phyloP scores from a whole-genome alignment of 2,113 vertebrate species.

The Oncorhynchus mykiss region DNA sequence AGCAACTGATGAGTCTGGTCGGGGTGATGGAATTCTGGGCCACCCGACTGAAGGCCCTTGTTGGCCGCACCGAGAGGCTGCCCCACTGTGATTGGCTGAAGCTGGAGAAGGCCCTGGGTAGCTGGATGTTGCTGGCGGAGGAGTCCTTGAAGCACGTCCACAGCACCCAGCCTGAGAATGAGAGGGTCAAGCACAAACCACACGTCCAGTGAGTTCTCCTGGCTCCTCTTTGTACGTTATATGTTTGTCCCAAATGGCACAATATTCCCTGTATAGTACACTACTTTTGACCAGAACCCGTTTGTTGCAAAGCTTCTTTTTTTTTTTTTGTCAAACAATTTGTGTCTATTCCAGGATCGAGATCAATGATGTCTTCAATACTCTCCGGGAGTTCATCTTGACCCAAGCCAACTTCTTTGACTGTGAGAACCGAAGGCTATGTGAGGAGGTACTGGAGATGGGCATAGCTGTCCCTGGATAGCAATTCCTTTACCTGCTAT shows the following conservation, averaged over 20 bases:
- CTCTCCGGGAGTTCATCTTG: constrained; percentile 46
- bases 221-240: no score
- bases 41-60: constrained; percentile 50
- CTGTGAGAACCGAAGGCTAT: constrained; percentile 61
- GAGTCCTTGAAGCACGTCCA: constrained; percentile 41
- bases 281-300: no score
- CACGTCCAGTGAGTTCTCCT: constrained; percentile 55
- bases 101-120: constrained; percentile 59
- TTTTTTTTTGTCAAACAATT: no score
- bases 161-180: constrained; percentile 40
- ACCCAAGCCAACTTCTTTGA: constrained; percentile 58
- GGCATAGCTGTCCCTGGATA: not conserved
- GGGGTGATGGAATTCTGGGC: constrained; percentile 70
- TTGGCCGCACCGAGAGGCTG: constrained; percentile 19
- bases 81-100: constrained; percentile 59
- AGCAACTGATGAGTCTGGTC: constrained; percentile 63
- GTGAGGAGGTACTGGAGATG: constrained; percentile 55
- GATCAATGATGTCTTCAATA: no score
- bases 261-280: no score
- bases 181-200: constrained; percentile 28
- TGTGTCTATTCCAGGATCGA: no score
- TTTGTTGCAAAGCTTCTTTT: no score
- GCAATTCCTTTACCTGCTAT: not conserved
- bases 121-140: constrained; percentile 65
- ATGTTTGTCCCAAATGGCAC: no score